phyloP scores from a whole-genome alignment of 2,888 invertebrate genomes.

The Acronicta leporina region DNA sequence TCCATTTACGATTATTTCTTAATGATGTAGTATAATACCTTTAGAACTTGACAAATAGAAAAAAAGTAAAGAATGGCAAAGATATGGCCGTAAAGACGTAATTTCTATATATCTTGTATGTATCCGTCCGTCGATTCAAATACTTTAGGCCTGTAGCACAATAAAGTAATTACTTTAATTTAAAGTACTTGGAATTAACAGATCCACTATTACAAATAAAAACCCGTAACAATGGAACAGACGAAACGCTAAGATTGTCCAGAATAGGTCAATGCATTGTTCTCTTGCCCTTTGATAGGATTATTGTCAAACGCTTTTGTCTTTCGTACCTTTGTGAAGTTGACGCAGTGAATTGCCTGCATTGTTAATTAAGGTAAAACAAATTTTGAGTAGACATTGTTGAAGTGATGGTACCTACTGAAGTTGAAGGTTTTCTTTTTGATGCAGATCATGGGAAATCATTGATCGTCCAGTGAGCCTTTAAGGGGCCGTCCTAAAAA shows the following conservation, averaged over 20 bases:
- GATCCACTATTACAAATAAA: slow-evolving; percentile 34
- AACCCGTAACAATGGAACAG: slow-evolving; percentile 40
- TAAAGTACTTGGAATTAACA: slow-evolving; percentile 1
- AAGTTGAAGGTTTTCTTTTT: slow-evolving; percentile 5
- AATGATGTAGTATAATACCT: no score
- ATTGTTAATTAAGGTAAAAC: slow-evolving; percentile 51
- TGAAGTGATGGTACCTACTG: slow-evolving; percentile 14
- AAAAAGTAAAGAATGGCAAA: no score
- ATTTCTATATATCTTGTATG: no score
- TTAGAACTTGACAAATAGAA: no score
- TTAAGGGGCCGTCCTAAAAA: no score
- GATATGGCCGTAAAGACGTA: no score
- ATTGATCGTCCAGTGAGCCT: slow-evolving; percentile 13
- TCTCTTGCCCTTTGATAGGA: slow-evolving; percentile 55
- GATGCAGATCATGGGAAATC: slow-evolving; percentile 14
- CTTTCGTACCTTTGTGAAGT: slow-evolving; percentile 54
- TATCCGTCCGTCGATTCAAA: no score
- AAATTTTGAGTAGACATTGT: slow-evolving; percentile 37
- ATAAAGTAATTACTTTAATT: no score
- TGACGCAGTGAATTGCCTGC: slow-evolving; percentile 31
- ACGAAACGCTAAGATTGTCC: slow-evolving; percentile 43
- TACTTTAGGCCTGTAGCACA: no score
- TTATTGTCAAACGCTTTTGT: slow-evolving; percentile 59
- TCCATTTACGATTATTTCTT: background rate
- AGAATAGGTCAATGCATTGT: slow-evolving; percentile 55